These are phyloP conservation scores for Drosophila fuyamai DNA, from an alignment of 1,140 invertebrate genomes.

Conservation along the genomic window DNA sequence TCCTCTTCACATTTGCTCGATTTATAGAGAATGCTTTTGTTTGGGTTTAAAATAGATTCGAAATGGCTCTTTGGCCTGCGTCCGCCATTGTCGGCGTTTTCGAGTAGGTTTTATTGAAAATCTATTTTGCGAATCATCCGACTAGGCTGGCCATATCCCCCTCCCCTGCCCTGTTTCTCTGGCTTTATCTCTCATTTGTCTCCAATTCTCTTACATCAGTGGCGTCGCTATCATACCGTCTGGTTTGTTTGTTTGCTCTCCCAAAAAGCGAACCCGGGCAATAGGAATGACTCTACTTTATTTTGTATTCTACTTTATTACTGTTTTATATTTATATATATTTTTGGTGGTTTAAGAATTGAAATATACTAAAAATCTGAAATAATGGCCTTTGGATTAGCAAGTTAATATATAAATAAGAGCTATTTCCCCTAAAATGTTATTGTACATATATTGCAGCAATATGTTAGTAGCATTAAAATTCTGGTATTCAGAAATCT, in stretches of 20 bases:
- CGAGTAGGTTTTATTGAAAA: slow-evolving; percentile 80
- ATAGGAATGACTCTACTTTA: slow-evolving; percentile 9
- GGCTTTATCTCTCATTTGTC: slow-evolving; percentile 14
- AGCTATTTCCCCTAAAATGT: too few species aligned
- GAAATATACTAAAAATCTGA: too few species aligned
- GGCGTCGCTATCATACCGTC: slow-evolving; percentile 62
- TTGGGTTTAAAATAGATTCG: slow-evolving; percentile 77
- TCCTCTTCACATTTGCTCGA: slow-evolving; percentile 32
- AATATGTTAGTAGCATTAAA: too few species aligned
- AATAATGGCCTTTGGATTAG: too few species aligned
- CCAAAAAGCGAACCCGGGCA: slow-evolving; percentile 46
- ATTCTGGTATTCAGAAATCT: too few species aligned
- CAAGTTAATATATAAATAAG: too few species aligned
- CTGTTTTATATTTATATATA: too few species aligned
- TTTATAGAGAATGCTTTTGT: slow-evolving; percentile 67
- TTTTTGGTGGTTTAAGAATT: too few species aligned
- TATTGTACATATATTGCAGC: too few species aligned
- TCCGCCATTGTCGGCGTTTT: slow-evolving; percentile 66
- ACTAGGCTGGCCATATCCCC: slow-evolving; percentile 33
- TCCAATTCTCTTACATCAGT: slow-evolving; percentile 50
- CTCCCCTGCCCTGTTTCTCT: not conserved
- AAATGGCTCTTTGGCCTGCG: slow-evolving; percentile 64
- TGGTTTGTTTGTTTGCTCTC: slow-evolving; percentile 28
- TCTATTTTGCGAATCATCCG: slow-evolving; percentile 71
- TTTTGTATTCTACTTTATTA: too few species aligned